Base-by-base conservation (phyloP, 2,797 vertebrate genomes). In the Paedocypris micromegethes region DNA sequence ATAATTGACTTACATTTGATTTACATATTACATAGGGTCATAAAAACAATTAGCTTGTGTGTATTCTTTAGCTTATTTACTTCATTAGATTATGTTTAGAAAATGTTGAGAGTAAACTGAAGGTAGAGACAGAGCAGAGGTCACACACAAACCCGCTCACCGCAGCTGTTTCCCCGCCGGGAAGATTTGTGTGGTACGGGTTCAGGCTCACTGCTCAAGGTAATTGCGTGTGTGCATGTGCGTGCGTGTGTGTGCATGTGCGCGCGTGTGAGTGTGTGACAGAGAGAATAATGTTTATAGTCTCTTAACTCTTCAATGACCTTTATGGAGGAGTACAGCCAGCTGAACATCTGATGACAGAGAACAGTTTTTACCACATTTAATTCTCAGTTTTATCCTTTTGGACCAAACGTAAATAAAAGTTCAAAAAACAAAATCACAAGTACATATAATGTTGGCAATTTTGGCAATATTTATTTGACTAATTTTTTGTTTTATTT, bases 41-140 rank as follows among this genome's bases (percentile, higher is more conserved):
- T 9, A 78, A 68, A 75, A 74, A 86, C 86, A 83, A 82, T 85
- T 87, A 81, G 74, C 69, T 63, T 67, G 66, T 79, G 81, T 83
- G 80, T 79, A 89, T 85, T 84, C 86, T 83, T 37, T 66, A 67
- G 37, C 77, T 23, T 23, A 23, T 23, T 23, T 23, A 23, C 23
- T 23, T 23, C 23, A 23, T 23, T 23, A 23, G 23, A 23, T 23
- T 23, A 23, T 23, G 23, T 23, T 23, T 23, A 23, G 23, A 23
- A 23, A 23, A 23, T 23, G 23, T 23, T 23, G 1, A 23, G 23
- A 23, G 23, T 37, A 38, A 38, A 59, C 8, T 7, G 39, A 54
- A 42, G 55, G 58, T 55, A 51, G 73, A 74, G 68, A 72, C 50
- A 66, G 72, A 72, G 58, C 70, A 70, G 59, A 73, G 74, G 60